Conservation (phyloP, 2,888 invertebrate species). For the Zelleria hepariella region DNA sequence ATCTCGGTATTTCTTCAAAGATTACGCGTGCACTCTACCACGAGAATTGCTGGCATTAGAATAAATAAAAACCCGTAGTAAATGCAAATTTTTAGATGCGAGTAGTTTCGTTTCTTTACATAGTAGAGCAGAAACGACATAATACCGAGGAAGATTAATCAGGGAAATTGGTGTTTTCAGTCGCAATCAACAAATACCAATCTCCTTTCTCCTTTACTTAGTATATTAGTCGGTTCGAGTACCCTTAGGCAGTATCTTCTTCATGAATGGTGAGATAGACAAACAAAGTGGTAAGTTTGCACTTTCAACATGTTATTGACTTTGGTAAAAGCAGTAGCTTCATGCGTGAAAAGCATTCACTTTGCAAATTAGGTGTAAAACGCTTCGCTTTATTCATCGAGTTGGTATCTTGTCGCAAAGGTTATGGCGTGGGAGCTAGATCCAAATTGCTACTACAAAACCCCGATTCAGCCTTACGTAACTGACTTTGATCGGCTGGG, state of each 20-base stretch:
- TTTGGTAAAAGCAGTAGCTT: slow-evolving; percentile 14
- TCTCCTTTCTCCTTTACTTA: neutral
- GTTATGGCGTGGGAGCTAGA: neutral
- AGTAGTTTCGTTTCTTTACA: neutral
- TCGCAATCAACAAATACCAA: neutral
- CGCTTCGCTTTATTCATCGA: neutral
- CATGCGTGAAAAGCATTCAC: neutral
- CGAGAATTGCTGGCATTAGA: neutral
- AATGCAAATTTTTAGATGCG: no score
- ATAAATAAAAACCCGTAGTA: no score
- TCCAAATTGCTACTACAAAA: neutral
- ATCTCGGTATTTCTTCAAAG: neutral
- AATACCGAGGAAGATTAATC: neutral
- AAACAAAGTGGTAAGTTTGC: slow-evolving; percentile 22
- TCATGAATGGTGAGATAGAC: slow-evolving; percentile 19
- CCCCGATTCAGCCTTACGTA: neutral
- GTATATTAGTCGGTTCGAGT: neutral
- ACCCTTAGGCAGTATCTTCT: neutral
- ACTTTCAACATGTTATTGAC: slow-evolving; percentile 29
- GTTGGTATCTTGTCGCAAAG: neutral
- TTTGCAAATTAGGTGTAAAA: neutral
- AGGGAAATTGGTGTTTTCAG: neutral
- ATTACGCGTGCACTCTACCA: neutral
- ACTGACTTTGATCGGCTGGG: neutral
- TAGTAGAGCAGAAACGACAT: neutral